Base-by-base conservation (phyloP, 2,888 invertebrate species). In the Balanococcus diminutus region DNA sequence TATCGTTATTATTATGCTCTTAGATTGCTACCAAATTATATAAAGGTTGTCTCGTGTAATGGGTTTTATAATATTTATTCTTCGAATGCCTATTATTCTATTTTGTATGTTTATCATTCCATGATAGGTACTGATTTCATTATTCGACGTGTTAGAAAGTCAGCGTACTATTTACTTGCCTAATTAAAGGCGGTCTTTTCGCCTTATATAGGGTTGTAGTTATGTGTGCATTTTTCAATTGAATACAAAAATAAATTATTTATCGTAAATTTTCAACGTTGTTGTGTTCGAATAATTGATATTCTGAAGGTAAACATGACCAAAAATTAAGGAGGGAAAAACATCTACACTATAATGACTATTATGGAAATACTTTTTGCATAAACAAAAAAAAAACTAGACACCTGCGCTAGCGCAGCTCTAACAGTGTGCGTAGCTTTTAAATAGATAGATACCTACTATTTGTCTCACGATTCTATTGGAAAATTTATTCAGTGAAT, bases 121-220 rank as follows among this genome's bases (percentile, higher is more conserved):
- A 79, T 79, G 75, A 79, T 56, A 56, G 22, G 56, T 56, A 72
- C 72, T 72, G 72, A 72, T 72, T 28, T 72, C 16, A 72, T 72
- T 72, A 31, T 31, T 31, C 6, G 75, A 79, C 36, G 32, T 79
- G 32, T 79, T 72, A 79, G 32, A 9, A 79, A 19, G 36, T 79
- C 31, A 79, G 36, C 36, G 75, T 79, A 79, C 36, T 79, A 67
- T 72, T 22, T 67, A 67, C 67, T 56, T 56, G 67, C 67, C 67
- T 67, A 22, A 56, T 56, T 16, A 46, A 16, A 67, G 56, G 67
- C 67, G 28, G 67, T 67, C 16, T 16, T 28, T 31, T 28, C 67
- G 56, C 56, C 56, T 28, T 67, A 56, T 67, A 56, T 56, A 61
- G 61, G 28, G 25, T 28, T 67, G 28, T 67, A 67, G 67, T 67